phyloP scores from a whole-genome alignment of 2,113 vertebrate species.

The Thalassarche chlororhynchos region DNA sequence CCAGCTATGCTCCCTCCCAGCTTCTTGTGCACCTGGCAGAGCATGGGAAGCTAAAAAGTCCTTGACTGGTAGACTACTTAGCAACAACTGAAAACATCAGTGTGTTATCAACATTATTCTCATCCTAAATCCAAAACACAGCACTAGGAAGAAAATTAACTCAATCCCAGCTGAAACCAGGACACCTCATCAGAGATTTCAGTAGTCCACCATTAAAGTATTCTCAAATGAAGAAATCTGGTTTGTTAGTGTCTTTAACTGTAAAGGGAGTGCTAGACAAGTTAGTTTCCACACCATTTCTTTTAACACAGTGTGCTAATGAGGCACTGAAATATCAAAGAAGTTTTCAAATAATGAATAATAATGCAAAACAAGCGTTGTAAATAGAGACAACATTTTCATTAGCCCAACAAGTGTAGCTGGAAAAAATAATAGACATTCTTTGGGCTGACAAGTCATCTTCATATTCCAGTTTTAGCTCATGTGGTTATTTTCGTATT shows the following conservation, averaged over 20 bases:
- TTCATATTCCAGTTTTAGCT: neutral
- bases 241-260: neutral
- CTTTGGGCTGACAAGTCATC: neutral
- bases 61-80: no score
- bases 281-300: neutral
- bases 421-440: neutral
- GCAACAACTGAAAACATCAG: no score
- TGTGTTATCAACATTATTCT: no score
- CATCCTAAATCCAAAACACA: no score
- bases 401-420: neutral
- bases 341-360: neutral
- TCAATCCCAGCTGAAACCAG: no score
- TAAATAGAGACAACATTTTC: neutral
- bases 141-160: no score
- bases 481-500: neutral
- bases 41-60: no score
- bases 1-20: no score
- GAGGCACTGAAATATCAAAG: neutral
- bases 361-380: neutral
- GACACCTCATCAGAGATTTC: neutral
- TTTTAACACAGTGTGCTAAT: neutral
- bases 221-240: neutral
- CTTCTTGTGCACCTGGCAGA: no score
- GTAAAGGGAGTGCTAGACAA: neutral
- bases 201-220: neutral